These are phyloP conservation scores for Perizoma affinitatum DNA, from an alignment of 2,888 invertebrate species.

Conservation along the genomic window DNA sequence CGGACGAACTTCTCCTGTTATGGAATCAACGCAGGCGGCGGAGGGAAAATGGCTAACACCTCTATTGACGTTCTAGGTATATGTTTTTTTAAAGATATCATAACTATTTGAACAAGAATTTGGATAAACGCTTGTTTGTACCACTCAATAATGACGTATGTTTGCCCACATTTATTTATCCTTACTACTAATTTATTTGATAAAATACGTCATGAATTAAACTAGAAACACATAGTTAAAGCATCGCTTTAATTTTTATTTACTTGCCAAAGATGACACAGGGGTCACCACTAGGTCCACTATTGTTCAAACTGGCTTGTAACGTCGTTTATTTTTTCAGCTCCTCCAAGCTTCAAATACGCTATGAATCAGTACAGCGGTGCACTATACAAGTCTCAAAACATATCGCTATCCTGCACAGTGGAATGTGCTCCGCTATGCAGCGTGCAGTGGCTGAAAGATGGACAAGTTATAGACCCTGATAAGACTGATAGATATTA, in stretches of 20 bases:
- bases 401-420: constrained; percentile 92
- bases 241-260: no score
- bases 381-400: constrained; percentile 88
- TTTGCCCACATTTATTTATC: no score
- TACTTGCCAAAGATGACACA: no score
- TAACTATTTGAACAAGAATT: no score
- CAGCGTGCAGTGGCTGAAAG: constrained; percentile 93
- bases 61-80: constrained; percentile 85
- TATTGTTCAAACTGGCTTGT: neutral
- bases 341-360: constrained; percentile 94
- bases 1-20: constrained; percentile 95
- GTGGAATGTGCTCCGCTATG: constrained; percentile 96
- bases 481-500: constrained; percentile 86
- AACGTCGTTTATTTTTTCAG: constrained; percentile 73
- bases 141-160: no score
- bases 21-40: constrained; percentile 93
- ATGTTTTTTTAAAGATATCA: constrained; percentile 1
- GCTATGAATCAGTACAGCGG: constrained; percentile 93
- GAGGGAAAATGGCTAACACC: constrained; percentile 82
- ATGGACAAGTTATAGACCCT: constrained; percentile 87
- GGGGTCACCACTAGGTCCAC: no score
- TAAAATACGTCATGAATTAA: no score
- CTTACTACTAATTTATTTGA: no score
- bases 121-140: no score
- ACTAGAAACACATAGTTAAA: no score